These are phyloP conservation scores for Knipowitschia caucasica DNA, from an alignment of 2,797 vertebrate species.

Conservation along the genomic window DNA sequence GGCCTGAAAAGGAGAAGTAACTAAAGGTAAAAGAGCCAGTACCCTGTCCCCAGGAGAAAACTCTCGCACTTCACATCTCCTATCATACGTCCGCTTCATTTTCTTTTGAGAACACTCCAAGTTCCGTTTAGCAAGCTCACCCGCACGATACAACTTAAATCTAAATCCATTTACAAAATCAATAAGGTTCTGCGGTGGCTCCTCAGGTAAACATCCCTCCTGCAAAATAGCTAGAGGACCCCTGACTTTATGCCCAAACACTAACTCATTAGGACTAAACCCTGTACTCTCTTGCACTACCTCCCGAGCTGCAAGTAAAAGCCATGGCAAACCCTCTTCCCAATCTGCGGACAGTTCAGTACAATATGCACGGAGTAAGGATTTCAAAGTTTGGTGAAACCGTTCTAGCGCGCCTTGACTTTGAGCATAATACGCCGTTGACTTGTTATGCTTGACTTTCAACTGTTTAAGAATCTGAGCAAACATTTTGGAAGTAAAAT, in stretches of 20 bases:
- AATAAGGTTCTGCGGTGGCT: neutral
- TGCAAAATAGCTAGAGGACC: neutral
- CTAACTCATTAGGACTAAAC: neutral
- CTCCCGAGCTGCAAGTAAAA: neutral
- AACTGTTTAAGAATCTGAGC: neutral
- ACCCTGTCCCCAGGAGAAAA: neutral
- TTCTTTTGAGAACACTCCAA: neutral
- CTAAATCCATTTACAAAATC: neutral
- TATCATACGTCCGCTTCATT: too few species aligned
- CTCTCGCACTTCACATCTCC: neutral
- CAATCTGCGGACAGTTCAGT: slow-evolving; percentile 1
- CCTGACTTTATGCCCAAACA: slow-evolving; percentile 1
- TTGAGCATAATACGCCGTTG: neutral
- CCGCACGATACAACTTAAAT: neutral
- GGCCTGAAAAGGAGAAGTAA: neutral
- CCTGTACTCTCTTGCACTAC: slow-evolving; percentile 4
- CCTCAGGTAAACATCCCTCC: neutral
- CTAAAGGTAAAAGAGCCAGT: neutral
- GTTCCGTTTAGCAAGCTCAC: neutral
- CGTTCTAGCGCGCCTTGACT: too few species aligned
- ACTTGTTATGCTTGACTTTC: neutral
- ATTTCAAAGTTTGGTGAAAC: slow-evolving; percentile 1
- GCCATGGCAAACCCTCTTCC: neutral
- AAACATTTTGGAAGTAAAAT: slow-evolving; percentile 2
- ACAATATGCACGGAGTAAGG: neutral